phyloP scores from a whole-genome alignment of 1,140 invertebrate genomes.

The Lepidurus packardi region DNA sequence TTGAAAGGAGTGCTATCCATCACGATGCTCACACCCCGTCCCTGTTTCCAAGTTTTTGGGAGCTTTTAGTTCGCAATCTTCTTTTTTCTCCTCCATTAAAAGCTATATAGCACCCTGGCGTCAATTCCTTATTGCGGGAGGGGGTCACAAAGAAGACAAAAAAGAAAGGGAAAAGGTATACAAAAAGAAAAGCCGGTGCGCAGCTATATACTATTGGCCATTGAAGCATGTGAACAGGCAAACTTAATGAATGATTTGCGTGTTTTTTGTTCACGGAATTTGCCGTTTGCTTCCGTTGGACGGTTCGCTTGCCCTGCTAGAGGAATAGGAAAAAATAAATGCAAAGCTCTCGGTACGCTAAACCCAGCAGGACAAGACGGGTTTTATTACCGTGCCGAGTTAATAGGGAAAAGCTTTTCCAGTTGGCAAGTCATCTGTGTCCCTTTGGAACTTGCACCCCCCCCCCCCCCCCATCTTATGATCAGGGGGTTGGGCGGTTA shows the following conservation, averaged over 20 bases:
- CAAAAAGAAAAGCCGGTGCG: not conserved
- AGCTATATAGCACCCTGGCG: not conserved
- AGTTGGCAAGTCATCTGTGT: not conserved
- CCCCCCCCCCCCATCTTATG: too few species aligned
- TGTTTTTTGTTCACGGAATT: conserved; percentile 12
- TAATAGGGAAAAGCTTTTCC: conserved; percentile 5
- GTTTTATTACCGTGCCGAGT: not conserved
- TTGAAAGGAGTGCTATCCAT: conserved; percentile 11
- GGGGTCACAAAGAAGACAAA: not conserved
- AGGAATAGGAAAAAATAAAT: not conserved
- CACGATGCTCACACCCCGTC: not conserved
- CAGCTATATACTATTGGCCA: not conserved
- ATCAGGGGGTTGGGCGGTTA: too few species aligned
- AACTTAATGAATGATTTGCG: conserved; percentile 11
- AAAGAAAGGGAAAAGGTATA: not conserved
- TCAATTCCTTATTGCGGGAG: not conserved
- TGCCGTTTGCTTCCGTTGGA: not conserved
- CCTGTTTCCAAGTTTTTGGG: not conserved
- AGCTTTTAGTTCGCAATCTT: not conserved
- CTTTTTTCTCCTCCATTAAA: not conserved
- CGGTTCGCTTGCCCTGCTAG: not conserved
- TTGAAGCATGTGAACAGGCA: conserved; percentile 8
- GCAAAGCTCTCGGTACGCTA: not conserved
- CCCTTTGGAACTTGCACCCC: not conserved
- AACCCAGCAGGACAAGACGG: not conserved